Percentiles rank a stretch among this genome's conserved stretches.
phyloP scores from a whole-genome alignment of 2,888 invertebrate genomes.

The Nudaria mundana region DNA sequence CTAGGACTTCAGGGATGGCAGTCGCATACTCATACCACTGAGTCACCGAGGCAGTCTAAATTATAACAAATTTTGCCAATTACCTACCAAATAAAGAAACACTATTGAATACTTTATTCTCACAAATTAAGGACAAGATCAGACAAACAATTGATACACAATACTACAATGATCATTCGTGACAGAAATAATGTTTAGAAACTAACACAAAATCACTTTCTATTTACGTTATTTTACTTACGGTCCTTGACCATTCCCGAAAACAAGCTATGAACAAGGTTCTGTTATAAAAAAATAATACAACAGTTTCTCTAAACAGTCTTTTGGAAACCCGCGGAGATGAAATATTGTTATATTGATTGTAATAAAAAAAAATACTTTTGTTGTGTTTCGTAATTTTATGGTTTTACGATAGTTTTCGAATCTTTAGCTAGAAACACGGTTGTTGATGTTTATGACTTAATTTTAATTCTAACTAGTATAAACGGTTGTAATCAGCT shows the following conservation, averaged over 20 bases:
- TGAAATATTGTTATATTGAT: constrained; percentile 74
- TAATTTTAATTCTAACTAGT: constrained; percentile 45
- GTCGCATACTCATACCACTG: too few species aligned
- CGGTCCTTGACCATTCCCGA: constrained; percentile 70
- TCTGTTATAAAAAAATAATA: constrained; percentile 50
- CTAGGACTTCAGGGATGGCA: too few species aligned
- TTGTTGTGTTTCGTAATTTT: constrained; percentile 69
- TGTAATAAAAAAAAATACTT: constrained; percentile 66
- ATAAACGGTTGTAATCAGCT: constrained; percentile 58
- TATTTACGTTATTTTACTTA: too few species aligned
- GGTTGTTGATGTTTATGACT: constrained; percentile 53
- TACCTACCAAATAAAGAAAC: constrained; percentile 18
- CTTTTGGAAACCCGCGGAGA: constrained; percentile 53
- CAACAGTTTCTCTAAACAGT: constrained; percentile 35
- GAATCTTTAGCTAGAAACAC: constrained; percentile 53
- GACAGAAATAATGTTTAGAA: constrained; percentile 63
- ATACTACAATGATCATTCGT: constrained; percentile 58
- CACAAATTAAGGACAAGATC: constrained; percentile 65
- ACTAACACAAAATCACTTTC: constrained; percentile 58
- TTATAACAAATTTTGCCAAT: background rate
- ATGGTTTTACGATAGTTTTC: constrained; percentile 67
- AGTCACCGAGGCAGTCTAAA: too few species aligned
- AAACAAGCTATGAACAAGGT: constrained; percentile 55
- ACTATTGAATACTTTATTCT: constrained; percentile 24
- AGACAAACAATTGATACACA: constrained; percentile 43